Evolutionary conservation across 2,113 vertebrate genomes (phyloP), one percentile per base, ranked within the genome.

Genomic region (Haemorhous mexicanus): DNA sequence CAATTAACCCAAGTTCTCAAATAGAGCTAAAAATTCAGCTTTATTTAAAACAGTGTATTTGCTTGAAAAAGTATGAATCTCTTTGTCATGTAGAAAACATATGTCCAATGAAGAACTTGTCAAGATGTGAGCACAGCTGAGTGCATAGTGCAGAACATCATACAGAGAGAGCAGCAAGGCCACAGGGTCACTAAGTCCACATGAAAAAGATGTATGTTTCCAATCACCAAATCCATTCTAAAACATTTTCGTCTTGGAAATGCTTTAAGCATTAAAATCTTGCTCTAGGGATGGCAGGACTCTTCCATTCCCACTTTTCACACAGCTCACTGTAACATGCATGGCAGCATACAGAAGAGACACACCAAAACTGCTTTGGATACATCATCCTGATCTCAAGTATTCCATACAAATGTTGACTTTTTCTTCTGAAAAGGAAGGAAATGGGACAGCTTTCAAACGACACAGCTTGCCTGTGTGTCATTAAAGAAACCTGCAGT

Each of bases 131-230:
- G 77, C 72, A 46, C 52, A 55, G 74, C 37, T 21, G 80, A 67
- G 89, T 66, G 84, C 83, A 83, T 26, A 85, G 84, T 70, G 84
- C 89, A 91, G 89, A 72, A 75, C 66, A 39, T 15, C 13, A 24
- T 3, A 70, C 44, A 74, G 58, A 85, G 86, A 64, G 68, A 87
- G 86, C 81, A 82, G 88, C 94, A 81, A 95, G 88, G 95, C 76
- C 88, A 86, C 72, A 3, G 28, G 5, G 56, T 52, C 94, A 84
- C 37, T 2, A 41, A 79, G 44, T 87, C 75, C 88, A 52, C 35
- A 2, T 4, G 50, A 73, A 78, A 32, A 87, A 75, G 49, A 70
- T 20, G 6, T 5, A 12, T 7, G 10, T 44, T 92, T 84, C 85
- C 84, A 77, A 55, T 20, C 27, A 77, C 20, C 37, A 79, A 75